phyloP scores from a whole-genome alignment of 2,113 vertebrate genomes.

The Jacana jacana region DNA sequence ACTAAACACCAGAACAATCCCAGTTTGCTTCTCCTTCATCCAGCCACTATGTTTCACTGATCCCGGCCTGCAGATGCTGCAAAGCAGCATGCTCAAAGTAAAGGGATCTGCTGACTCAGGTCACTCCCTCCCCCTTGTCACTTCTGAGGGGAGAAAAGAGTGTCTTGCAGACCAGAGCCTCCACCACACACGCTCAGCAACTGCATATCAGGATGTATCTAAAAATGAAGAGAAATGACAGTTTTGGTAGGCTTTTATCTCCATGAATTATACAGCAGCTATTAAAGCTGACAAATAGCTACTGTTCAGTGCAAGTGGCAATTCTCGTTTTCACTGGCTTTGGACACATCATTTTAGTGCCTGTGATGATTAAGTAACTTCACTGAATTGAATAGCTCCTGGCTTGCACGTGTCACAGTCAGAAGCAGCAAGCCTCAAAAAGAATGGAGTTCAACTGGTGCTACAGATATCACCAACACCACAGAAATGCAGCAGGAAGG shows the following conservation, averaged over 20 bases:
- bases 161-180: background rate
- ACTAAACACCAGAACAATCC: background rate
- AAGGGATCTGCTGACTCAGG: background rate
- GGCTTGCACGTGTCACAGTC: background rate
- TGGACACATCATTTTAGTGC: background rate
- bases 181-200: background rate
- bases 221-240: background rate
- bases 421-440: background rate
- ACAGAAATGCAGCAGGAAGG: background rate
- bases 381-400: background rate
- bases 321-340: background rate
- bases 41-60: background rate
- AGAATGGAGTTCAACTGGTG: background rate
- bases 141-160: background rate
- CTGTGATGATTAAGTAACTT: background rate
- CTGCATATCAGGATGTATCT: background rate
- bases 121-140: accelerated
- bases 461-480: background rate
- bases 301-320: background rate
- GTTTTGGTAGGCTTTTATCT: background rate
- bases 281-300: constrained; percentile 13
- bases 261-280: background rate
- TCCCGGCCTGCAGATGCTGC: background rate
- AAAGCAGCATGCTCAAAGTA: background rate
- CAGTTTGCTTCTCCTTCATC: background rate